phyloP scores from a whole-genome alignment of 2,797 vertebrate genomes.

The Rachycentron canadum region DNA sequence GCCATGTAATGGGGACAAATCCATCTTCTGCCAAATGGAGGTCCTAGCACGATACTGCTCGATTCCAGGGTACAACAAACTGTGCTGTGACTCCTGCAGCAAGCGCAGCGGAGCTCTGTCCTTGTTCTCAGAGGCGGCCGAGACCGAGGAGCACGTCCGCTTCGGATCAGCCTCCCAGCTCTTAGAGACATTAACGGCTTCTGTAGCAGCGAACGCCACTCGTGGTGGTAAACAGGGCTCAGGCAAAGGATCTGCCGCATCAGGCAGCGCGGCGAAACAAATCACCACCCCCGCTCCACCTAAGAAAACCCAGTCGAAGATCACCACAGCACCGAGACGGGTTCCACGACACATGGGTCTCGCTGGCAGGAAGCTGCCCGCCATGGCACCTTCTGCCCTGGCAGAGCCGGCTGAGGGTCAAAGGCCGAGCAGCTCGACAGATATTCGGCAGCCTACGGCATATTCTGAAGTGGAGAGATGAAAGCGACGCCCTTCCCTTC shows the following conservation, averaged over 20 bases:
- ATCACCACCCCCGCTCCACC: conserved; percentile 52
- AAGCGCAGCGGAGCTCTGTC: conserved; percentile 83
- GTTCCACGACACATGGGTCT: conserved; percentile 53
- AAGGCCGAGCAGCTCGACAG: conserved; percentile 69
- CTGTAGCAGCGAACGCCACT: conserved; percentile 62
- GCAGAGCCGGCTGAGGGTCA: conserved; percentile 67
- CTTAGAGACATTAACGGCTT: conserved; percentile 75
- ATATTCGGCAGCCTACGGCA: conserved; percentile 74
- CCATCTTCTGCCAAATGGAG: conserved; percentile 99
- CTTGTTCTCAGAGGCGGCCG: conserved; percentile 82
- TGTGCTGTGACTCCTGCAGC: conserved; percentile 95
- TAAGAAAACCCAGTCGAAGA: conserved; percentile 63
- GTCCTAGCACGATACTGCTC: conserved; percentile 96
- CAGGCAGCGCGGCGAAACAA: conserved; percentile 33
- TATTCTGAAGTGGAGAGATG: conserved; percentile 88
- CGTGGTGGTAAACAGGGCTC: conserved; percentile 51
- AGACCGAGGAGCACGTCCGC: conserved; percentile 77
- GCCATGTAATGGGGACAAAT: conserved; percentile 94
- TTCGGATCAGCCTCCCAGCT: conserved; percentile 82
- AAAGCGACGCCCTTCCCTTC: conserved; percentile 60
- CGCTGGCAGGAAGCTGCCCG: conserved; percentile 53
- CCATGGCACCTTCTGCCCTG: conserved; percentile 17
- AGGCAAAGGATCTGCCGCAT: conserved; percentile 26
- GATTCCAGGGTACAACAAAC: conserved; percentile 94
- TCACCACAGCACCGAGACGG: conserved; percentile 67